Conservation (phyloP, 1,140 invertebrate species). For the Orussus abietinus region DNA sequence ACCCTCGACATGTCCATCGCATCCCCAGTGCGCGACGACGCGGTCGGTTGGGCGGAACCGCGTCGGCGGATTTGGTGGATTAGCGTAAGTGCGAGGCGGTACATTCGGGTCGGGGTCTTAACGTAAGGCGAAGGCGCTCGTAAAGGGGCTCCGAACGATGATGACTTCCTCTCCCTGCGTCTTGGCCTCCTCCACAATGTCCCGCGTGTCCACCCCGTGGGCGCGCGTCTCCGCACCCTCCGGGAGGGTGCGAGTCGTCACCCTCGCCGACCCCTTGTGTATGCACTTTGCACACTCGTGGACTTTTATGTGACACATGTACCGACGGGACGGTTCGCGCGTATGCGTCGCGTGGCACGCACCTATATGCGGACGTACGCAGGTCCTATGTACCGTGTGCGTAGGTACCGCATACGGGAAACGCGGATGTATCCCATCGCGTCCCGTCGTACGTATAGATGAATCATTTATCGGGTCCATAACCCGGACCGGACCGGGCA, state of each 20-base stretch:
- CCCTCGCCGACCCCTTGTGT: background rate
- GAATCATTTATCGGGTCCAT: conserved; percentile 54
- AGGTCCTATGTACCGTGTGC: conserved; percentile 7
- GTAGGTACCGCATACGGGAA: conserved; percentile 13
- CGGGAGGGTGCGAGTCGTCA: conserved; percentile 3
- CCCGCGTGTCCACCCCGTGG: too few species aligned
- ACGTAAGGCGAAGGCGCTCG: conserved; percentile 20
- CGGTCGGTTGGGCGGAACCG: background rate
- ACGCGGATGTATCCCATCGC: background rate
- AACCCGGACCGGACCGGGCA: conserved; percentile 17
- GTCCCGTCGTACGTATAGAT: conserved; percentile 37
- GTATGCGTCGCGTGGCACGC: conserved; percentile 8
- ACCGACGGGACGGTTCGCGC: conserved; percentile 5
- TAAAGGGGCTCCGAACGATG: conserved; percentile 31
- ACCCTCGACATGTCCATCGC: too few species aligned
- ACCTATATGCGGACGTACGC: background rate
- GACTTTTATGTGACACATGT: conserved; percentile 15
- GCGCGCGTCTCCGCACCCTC: conserved; percentile 9
- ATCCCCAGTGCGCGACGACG: too few species aligned
- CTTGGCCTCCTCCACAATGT: too few species aligned
- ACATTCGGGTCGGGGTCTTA: conserved; percentile 14
- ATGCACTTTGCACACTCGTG: background rate
- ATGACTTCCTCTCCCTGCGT: conserved; percentile 21
- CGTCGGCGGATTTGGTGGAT: conserved; percentile 16
- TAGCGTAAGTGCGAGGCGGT: conserved; percentile 17